These are phyloP conservation scores for Dunckerocampus dactyliophorus DNA, from an alignment of 2,113 vertebrate genomes.

Conservation along the genomic window DNA sequence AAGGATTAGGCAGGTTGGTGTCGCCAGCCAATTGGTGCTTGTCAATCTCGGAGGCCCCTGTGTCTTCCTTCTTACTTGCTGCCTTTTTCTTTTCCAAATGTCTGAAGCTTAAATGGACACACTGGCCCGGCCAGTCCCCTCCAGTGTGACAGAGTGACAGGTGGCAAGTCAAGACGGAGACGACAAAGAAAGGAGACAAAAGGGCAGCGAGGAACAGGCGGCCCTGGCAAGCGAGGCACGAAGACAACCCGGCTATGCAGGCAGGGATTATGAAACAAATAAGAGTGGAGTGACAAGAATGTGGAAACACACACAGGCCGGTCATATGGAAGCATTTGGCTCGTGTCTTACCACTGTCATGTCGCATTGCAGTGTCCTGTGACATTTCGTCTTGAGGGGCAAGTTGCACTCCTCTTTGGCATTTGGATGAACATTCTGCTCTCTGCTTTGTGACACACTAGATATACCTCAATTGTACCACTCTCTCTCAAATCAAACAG, in stretches of 20 bases:
- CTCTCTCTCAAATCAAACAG: too few relatives aligned
- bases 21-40: conserved; percentile 75
- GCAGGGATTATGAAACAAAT: conserved; percentile 64
- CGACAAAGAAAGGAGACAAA: conserved; percentile 58
- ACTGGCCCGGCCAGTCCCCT: conserved; percentile 39
- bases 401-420: not conserved
- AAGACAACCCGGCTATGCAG: conserved; percentile 42
- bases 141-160: conserved; percentile 64
- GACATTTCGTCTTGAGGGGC: conserved; percentile 5
- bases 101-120: conserved; percentile 58
- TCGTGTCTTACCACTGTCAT: conserved; percentile 26
- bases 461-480: too few relatives aligned
- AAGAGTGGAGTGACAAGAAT: conserved; percentile 62
- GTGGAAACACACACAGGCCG: conserved; percentile 43
- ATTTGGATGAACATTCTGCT: not conserved
- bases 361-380: not conserved
- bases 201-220: conserved; percentile 44
- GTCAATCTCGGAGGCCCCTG: conserved; percentile 70
- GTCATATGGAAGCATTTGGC: conserved; percentile 40
- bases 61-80: conserved; percentile 38
- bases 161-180: conserved; percentile 60
- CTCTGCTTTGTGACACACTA: not conserved
- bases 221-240: conserved; percentile 32
- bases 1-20: conserved; percentile 70
- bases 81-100: conserved; percentile 49